These are phyloP conservation scores for Eolophus roseicapilla DNA, from an alignment of 2,113 vertebrate species.

Conservation along the genomic window DNA sequence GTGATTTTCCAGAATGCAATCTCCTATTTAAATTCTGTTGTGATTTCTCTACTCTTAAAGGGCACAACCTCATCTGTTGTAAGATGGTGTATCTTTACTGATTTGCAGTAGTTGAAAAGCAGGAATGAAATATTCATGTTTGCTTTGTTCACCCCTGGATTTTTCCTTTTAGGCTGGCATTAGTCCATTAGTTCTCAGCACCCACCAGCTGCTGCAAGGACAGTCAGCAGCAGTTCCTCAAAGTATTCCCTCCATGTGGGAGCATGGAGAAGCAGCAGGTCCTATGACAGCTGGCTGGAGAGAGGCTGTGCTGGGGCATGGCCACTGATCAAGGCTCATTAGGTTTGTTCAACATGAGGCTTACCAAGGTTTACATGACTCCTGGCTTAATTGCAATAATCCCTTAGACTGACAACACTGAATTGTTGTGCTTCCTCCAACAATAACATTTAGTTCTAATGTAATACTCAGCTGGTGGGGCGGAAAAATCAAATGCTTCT, in stretches of 20 bases:
- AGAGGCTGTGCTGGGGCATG: background rate
- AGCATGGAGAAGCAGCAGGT: background rate
- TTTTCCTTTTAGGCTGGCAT: background rate
- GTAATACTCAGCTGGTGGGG: background rate
- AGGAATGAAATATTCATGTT: background rate
- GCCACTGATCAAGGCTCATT: background rate
- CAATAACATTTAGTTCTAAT: background rate
- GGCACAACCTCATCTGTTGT: background rate
- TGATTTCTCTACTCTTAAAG: background rate
- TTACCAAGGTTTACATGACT: background rate
- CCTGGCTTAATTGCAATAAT: background rate
- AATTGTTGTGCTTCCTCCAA: conserved; percentile 8
- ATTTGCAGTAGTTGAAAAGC: background rate
- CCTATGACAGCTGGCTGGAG: accelerated
- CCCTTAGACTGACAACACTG: background rate
- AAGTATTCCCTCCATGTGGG: background rate
- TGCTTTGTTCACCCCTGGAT: background rate
- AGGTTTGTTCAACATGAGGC: background rate
- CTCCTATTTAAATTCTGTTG: background rate
- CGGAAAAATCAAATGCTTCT: background rate
- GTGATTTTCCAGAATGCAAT: background rate
- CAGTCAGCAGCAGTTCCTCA: background rate
- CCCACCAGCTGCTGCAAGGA: background rate
- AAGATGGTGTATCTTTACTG: background rate
- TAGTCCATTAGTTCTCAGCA: background rate